These are phyloP conservation scores for Choloepus hoffmanni DNA, from an alignment of 2,113 vertebrate genomes.

Conservation along the genomic window DNA sequence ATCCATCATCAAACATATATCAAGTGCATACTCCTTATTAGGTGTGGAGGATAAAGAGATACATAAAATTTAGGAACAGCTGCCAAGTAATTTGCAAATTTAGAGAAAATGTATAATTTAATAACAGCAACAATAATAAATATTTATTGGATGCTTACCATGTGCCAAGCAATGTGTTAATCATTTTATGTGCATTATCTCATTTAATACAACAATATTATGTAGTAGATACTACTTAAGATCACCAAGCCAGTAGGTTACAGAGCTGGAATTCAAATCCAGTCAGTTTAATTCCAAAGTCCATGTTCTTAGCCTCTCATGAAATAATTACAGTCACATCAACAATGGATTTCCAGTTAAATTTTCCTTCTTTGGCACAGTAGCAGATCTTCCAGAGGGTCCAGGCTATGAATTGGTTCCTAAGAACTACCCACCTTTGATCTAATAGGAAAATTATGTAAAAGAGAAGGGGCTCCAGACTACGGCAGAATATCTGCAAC, in stretches of 20 bases:
- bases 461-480: not conserved
- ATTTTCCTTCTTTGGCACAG: not conserved
- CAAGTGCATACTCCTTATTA: not conserved
- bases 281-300: not conserved
- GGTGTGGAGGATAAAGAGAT: not conserved
- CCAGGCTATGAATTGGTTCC: not conserved
- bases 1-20: not conserved
- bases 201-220: not conserved
- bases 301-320: not conserved
- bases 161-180: not conserved
- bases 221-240: not conserved
- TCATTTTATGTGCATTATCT: not conserved
- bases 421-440: not conserved
- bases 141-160: not conserved
- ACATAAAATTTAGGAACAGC: not conserved
- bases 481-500: not conserved
- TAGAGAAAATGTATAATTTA: not conserved
- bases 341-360: not conserved
- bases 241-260: not conserved
- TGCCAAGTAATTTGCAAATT: not conserved
- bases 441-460: no score
- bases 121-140: not conserved
- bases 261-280: not conserved
- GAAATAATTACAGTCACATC: not conserved
- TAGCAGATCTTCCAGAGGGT: not conserved